Evolutionary conservation across 2,113 vertebrate genomes (phyloP).

Genomic region (Megaceryle torquata): DNA sequence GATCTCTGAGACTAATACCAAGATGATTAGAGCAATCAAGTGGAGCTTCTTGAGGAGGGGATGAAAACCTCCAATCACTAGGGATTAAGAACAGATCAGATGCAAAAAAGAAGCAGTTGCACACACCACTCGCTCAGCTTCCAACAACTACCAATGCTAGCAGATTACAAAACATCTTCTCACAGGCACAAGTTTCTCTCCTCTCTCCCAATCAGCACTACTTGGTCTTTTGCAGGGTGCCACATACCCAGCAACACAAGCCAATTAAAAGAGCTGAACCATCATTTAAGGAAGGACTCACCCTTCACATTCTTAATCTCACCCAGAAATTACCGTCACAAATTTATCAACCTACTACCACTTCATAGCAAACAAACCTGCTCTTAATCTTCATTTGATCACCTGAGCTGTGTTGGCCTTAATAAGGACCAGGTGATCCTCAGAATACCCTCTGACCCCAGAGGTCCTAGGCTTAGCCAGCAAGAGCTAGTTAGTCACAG

Average conservation of each 20-base stretch:
- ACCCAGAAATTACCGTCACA: not conserved
- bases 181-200: not conserved
- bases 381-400: not conserved
- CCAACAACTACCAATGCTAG: not conserved
- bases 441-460: not conserved
- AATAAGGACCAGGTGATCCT: not conserved
- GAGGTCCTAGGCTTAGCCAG: not conserved
- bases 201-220: not conserved
- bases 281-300: not conserved
- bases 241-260: not conserved
- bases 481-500: not conserved
- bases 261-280: not conserved
- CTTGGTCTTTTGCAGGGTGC: not conserved
- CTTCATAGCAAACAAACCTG: not conserved
- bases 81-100: conserved; percentile 38
- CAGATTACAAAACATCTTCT: not conserved
- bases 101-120: conserved; percentile 13
- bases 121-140: not conserved
- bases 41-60: not conserved
- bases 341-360: not conserved
- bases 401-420: not conserved
- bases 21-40: conserved; percentile 48
- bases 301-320: not conserved
- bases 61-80: conserved; percentile 19
- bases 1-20: not conserved